These are phyloP conservation scores for Arion vulgaris DNA, from an alignment of 1,140 invertebrate species.

Conservation along the genomic window DNA sequence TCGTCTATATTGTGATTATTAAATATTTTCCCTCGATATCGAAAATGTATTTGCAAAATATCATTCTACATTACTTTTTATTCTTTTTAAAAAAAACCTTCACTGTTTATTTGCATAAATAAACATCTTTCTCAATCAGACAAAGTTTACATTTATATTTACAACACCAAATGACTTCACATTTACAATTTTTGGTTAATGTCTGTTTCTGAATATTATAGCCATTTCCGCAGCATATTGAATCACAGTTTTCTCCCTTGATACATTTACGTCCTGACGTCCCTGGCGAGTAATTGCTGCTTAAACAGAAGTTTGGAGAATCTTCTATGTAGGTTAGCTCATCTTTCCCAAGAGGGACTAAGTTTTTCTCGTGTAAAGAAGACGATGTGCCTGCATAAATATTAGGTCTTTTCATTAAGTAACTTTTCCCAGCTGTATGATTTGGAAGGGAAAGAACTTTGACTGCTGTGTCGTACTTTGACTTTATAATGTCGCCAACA, in stretches of 20 bases:
- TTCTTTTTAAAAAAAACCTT: no score
- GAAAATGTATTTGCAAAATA: no score
- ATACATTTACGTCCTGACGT: slow-evolving; percentile 71
- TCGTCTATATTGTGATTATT: no score
- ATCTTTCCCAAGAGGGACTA: slow-evolving; percentile 57
- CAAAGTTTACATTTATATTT: slow-evolving; percentile 67
- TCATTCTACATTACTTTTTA: no score
- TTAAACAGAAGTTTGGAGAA: slow-evolving; percentile 91
- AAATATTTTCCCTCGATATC: no score
- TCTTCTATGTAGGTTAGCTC: slow-evolving; percentile 90
- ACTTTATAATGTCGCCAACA: slow-evolving; percentile 85
- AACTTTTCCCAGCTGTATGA: slow-evolving; percentile 57
- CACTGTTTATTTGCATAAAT: slow-evolving; percentile 64
- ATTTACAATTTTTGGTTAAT: slow-evolving; percentile 59
- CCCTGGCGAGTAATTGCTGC: slow-evolving; percentile 62
- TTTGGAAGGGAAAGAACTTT: slow-evolving; percentile 75
- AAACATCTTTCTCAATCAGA: slow-evolving; percentile 59
- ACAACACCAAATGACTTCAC: slow-evolving; percentile 70
- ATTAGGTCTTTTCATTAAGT: slow-evolving; percentile 31
- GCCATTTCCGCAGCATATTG: slow-evolving; percentile 75
- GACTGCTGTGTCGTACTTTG: slow-evolving; percentile 86
- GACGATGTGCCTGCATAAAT: neutral
- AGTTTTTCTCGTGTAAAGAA: neutral
- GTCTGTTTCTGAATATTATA: slow-evolving; percentile 61
- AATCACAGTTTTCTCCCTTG: slow-evolving; percentile 71